Conservation (phyloP, 1,140 invertebrate species). For the Microplitis mediator region DNA sequence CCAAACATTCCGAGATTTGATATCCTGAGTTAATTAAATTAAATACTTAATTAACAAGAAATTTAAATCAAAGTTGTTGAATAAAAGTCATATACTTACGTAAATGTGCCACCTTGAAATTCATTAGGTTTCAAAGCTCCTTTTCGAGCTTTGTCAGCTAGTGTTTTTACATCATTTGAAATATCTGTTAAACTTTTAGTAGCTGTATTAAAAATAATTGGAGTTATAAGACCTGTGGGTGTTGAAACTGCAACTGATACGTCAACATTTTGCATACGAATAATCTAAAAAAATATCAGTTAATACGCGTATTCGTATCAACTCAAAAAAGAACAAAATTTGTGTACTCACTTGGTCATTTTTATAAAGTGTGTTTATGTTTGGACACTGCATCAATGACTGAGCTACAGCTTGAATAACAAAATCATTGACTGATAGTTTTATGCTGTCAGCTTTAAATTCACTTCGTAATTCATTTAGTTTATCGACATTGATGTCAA, state of each 20-base stretch:
- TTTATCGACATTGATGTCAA: slow-evolving; percentile 84
- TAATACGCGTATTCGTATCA: slow-evolving; percentile 12
- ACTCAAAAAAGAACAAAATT: neutral
- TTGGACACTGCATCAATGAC: slow-evolving; percentile 88
- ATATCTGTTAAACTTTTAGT: slow-evolving; percentile 89
- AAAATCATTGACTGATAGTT: slow-evolving; percentile 96
- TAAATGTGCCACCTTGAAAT: slow-evolving; percentile 85
- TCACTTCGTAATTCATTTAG: slow-evolving; percentile 62
- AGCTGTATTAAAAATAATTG: slow-evolving; percentile 94
- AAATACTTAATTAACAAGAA: neutral
- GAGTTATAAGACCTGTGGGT: slow-evolving; percentile 93
- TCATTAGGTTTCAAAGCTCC: slow-evolving; percentile 95
- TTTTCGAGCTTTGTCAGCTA: slow-evolving; percentile 89
- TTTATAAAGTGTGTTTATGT: slow-evolving; percentile 74
- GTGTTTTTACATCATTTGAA: slow-evolving; percentile 77
- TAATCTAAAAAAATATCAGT: slow-evolving; percentile 62
- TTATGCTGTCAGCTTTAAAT: slow-evolving; percentile 77
- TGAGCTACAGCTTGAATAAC: slow-evolving; percentile 93
- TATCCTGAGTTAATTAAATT: slow-evolving; percentile 65
- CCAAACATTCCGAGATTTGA: slow-evolving; percentile 99
- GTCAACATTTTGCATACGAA: slow-evolving; percentile 76
- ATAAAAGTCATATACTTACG: slow-evolving; percentile 42
- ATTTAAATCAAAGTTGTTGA: slow-evolving; percentile 19
- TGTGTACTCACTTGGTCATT: slow-evolving; percentile 44
- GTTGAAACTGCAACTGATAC: slow-evolving; percentile 96